Evolutionary conservation across 2,797 vertebrate genomes (phyloP), one percentile per base, ranked within the genome.

Genomic region (Dicrostonyx torquatus): DNA sequence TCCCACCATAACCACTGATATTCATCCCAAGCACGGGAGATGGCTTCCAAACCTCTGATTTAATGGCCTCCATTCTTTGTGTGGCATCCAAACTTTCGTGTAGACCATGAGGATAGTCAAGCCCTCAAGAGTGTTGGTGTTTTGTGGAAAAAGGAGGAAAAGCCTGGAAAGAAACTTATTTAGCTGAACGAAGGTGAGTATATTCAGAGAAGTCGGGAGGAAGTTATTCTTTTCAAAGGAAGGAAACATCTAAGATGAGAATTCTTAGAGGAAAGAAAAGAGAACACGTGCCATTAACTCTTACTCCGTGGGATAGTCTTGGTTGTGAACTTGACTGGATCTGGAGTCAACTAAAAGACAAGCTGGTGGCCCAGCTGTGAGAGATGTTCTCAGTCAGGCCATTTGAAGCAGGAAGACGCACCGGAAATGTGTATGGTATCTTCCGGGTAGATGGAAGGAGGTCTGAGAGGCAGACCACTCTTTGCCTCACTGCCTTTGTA

Each of bases 1-100:
- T 43, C 82, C 48, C 37, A 40, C 84, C 37, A 3, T 80, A 77
- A 96, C 95, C 60, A 84, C 93, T n/a, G 79, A 8, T 31, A 78
- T 76, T 97, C 96, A 82, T 22, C 80, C 94, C 90, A 68, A 93
- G 24, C 77, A 77, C 20, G 29, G 15, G 31, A 95, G 48, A 94
- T 91, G 3, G 73, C 91, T 93, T 96, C 93, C 37, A 86, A 86
- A n/a, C 79, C 89, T 95, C 88, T 87, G 50, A 90, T 26, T 55
- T 15, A 82, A 83, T 94, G 85, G 40, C 75, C 4, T 96, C 90
- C 88, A 66, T 76, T 94, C 29, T 26, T n/a, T 43, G n/a, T 64
- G 60, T 55, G 70, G 89, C 87, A 77, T 66, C 14, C 77, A 91
- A 96, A 96, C 37, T 87, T 94, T 40, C 64, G 53, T 58, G 17